Evolutionary conservation across 1,140 invertebrate genomes (phyloP).

Genomic region (Pseudoatta argentina): DNA sequence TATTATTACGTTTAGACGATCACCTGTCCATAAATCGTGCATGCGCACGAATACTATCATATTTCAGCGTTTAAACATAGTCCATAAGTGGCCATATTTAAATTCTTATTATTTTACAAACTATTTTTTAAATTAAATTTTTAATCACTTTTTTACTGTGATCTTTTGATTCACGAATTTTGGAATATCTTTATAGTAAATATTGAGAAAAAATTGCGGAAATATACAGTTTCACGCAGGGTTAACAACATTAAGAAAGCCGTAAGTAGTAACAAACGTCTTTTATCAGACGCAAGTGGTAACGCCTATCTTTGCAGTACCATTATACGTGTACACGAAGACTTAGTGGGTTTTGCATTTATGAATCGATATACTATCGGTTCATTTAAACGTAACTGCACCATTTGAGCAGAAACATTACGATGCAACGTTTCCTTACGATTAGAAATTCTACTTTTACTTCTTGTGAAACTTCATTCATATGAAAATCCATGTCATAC

Average conservation of each 20-base stretch:
- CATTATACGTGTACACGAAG: conserved; percentile 7
- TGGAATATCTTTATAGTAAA: background rate
- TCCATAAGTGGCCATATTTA: too few relatives aligned
- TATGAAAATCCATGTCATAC: background rate
- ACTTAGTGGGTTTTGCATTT: conserved; percentile 35
- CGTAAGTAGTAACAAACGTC: conserved; percentile 28
- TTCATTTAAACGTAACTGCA: background rate
- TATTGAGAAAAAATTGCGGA: background rate
- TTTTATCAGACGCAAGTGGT: conserved; percentile 39
- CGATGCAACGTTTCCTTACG: background rate
- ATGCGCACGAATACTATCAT: too few relatives aligned
- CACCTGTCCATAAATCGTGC: too few relatives aligned
- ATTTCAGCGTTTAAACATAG: too few relatives aligned
- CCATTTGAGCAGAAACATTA: conserved; percentile 9
- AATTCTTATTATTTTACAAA: too few relatives aligned
- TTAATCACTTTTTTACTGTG: too few relatives aligned
- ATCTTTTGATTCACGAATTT: too few relatives aligned
- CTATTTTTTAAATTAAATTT: too few relatives aligned
- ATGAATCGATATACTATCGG: conserved; percentile 13
- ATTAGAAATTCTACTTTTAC: conserved; percentile 19
- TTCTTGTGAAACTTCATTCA: background rate
- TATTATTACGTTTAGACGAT: too few relatives aligned
- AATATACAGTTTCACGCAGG: background rate
- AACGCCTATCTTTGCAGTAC: background rate
- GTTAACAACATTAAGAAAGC: background rate